phyloP scores from a whole-genome alignment of 2,797 vertebrate species.

The Spinibarbus caldwelli region DNA sequence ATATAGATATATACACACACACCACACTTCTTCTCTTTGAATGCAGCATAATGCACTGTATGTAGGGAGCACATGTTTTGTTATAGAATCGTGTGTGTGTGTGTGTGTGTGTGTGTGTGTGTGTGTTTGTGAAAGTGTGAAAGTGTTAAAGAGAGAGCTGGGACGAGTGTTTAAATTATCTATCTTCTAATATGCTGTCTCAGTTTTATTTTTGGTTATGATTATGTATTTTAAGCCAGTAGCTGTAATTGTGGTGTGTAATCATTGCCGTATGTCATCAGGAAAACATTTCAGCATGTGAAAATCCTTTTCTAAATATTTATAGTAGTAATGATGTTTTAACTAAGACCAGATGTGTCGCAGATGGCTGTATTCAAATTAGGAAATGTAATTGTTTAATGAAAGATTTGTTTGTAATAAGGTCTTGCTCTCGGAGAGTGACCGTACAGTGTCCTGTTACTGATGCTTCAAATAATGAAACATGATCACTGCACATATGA shows the following conservation, averaged over 20 bases:
- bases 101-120: too few relatives aligned
- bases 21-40: neutral
- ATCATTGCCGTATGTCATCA: conserved; percentile 3
- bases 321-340: neutral
- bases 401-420: neutral
- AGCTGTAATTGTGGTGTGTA: conserved; percentile 11
- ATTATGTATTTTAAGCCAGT: conserved; percentile 18
- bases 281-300: neutral
- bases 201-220: conserved; percentile 12
- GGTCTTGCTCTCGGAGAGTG: neutral
- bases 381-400: neutral
- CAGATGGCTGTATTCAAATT: neutral
- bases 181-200: neutral
- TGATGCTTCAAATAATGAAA: neutral
- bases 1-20: too few relatives aligned
- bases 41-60: too few relatives aligned
- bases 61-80: neutral
- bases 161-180: neutral
- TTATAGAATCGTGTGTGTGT: too few relatives aligned
- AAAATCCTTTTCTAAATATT: conserved; percentile 34
- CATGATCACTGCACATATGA: neutral
- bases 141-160: neutral
- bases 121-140: too few relatives aligned
- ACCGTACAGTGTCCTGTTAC: neutral
- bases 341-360: conserved; percentile 18